Percentiles rank a stretch among this genome's conserved stretches.
These are phyloP conservation scores for Aotus griseimembra DNA, from an alignment of 2,797 vertebrate species.

Conservation along the genomic window DNA sequence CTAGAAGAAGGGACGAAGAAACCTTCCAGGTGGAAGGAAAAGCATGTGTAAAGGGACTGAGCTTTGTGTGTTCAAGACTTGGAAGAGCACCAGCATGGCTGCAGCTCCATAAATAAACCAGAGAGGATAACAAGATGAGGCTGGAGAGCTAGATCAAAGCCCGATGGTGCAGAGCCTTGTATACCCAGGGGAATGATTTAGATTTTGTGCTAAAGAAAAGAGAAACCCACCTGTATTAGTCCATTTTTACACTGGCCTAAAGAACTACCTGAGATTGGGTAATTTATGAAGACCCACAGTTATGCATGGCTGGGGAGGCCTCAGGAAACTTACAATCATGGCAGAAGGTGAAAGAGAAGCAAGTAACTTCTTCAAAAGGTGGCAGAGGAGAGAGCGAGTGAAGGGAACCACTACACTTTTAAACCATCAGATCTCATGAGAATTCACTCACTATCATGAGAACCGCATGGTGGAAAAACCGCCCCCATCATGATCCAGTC, in stretches of 20 bases:
- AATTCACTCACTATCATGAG: too few species aligned
- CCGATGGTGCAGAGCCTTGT: too few species aligned
- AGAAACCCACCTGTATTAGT: neutral
- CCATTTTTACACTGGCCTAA: neutral
- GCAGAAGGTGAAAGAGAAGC: neutral
- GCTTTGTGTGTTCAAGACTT: neutral
- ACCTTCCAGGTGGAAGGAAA: neutral
- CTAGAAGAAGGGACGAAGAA: neutral
- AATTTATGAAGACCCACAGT: neutral
- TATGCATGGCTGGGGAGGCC: neutral
- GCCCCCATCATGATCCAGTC: neutral
- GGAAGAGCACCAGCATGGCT: neutral
- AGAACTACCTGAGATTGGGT: neutral
- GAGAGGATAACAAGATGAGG: fast-evolving
- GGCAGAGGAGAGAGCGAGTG: neutral
- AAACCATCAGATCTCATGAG: neutral
- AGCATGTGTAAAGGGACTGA: neutral
- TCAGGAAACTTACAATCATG: neutral
- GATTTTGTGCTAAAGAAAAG: neutral
- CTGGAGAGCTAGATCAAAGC: fast-evolving
- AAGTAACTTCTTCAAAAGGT: neutral
- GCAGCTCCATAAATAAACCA: neutral
- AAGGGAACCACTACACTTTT: neutral
- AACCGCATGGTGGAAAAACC: neutral
- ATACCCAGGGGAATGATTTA: too few species aligned